Base-by-base conservation (phyloP, 2,113 vertebrate genomes). In the Chaetodon auriga region DNA sequence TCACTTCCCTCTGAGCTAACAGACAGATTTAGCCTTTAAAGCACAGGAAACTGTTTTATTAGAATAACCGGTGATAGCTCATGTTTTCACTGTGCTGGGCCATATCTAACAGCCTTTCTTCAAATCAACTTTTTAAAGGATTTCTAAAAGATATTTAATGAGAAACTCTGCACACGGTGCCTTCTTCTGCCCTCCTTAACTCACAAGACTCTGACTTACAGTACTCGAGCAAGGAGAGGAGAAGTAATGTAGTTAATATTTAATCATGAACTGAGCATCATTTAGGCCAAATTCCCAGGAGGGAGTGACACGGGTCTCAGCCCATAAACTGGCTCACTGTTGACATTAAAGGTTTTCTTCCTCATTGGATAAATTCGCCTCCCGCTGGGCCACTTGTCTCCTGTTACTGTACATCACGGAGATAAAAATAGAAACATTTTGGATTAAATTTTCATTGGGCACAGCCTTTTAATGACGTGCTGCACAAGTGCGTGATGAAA, bases 221-320 rank as follows among this genome's bases (percentile, higher is more conserved):
- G 45, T 15, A 46, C 14, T 76, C 78, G 48, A 86, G 69, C 80
- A 45, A 75, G 11, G 25, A 48, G 72, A 86, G 82, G 49, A 77
- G 80, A 88, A 87, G 78, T 82, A 85, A 89, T 71, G 48, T 43
- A 8, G 66, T 93, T 80, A 90, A 93, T 92, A 89, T 92, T 93
- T 91, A 75, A 92, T 89, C 38, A 23, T 58, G 66, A 51, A 48
- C 30, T 51, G 75, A 85, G 77, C 78, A 82, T 73, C 77, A 41
- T 89, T 90, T 91, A 87, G 74, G 81, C 57, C 64, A 48, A 2
- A 68, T 48, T 82, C 72, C 82, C 80, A 0, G 19, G 66, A 78
- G 81, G 51, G 49, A 65, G 63, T 36, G 61, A 81, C 62, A 49
- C 54, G 0, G 45, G 70, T 75, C 60, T 41, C 46, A 68, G 74